Base-by-base conservation (phyloP, 2,113 vertebrate genomes). In the Chlorodrepanis virens region DNA sequence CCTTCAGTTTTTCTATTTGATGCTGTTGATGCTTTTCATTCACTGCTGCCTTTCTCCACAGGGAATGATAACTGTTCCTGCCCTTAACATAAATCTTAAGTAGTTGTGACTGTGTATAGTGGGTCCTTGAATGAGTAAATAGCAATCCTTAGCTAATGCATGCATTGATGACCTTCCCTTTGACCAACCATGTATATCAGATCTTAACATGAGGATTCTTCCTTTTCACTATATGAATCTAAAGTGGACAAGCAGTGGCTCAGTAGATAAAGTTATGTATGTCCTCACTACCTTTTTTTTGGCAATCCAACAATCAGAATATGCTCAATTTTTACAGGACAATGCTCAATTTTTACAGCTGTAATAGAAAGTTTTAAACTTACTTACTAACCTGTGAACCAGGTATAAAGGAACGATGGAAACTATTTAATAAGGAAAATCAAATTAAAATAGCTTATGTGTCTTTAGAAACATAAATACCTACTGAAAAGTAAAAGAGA, bases 281-380 rank as follows among this genome's bases (percentile, higher is more conserved):
- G 12, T 13, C 31, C 42, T 89, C n/a, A 50, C 6, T 75, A 44
- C 40, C 7, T 11, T 39, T 45, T n/a, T 84, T 40, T 92, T 64
- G 60, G 16, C 61, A 90, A 53, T 44, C 28, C 27, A 90, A 65
- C 70, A 74, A 35, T 39, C 35, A 10, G 42, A 76, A 74, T 13
- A 59, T 27, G 63, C 27, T 95, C 86, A 92, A 65, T 68, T 91
- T 91, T 94, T 86, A 49, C 89, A 83, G 31, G 49, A 37, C 54
- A n/a, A 59, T 27, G 63, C 27, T 95, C 86, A 92, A 65, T 68
- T 91, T 91, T 94, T 86, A 49, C 89, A 74, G 50, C 8, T 5
- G 5, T 29, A 53, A 11, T 25, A 70, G 13, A 10, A 60, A 28
- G 28, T 45, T 87, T 74, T 42, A 52, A 50, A 87, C 14, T 47